These are phyloP conservation scores for Pseudomyrmex dendroicus DNA, from an alignment of 1,140 invertebrate genomes.

Conservation along the genomic window DNA sequence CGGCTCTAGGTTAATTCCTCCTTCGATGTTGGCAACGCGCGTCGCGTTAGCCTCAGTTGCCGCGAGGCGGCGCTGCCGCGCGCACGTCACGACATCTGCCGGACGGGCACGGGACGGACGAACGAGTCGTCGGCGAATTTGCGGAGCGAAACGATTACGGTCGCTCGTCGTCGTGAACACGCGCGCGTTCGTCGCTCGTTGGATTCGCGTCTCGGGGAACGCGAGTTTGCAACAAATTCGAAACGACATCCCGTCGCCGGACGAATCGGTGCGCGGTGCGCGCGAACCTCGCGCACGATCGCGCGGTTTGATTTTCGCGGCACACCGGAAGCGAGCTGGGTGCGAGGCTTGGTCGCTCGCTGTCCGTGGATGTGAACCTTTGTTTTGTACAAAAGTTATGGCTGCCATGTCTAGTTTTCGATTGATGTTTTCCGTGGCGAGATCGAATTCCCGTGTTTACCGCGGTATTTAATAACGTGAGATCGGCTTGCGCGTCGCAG, in stretches of 20 bases:
- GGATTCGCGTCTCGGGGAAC: no score
- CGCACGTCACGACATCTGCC: conserved; percentile 7
- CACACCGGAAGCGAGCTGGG: conserved; percentile 77
- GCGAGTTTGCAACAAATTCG: no score
- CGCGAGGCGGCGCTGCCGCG: conserved; percentile 26
- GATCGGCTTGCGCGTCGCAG: conserved; percentile 66
- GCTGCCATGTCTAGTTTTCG: conserved; percentile 85
- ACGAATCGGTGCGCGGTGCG: conserved; percentile 42
- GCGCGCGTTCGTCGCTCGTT: no score
- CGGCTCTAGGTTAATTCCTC: conserved; percentile 5
- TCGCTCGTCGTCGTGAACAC: neutral
- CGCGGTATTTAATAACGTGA: conserved; percentile 80
- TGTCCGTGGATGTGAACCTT: conserved; percentile 85
- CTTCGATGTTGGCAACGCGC: conserved; percentile 55
- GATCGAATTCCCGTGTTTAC: conserved; percentile 81
- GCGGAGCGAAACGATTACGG: no score
- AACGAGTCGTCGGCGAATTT: neutral
- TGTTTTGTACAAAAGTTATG: conserved; percentile 85
- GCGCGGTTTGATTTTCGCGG: conserved; percentile 18
- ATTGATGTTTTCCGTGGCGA: conserved; percentile 83
- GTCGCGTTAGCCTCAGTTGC: neutral
- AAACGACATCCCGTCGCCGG: no score
- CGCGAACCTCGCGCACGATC: no score
- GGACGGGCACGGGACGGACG: no score
- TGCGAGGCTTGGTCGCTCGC: conserved; percentile 80